Evolutionary conservation across 2,888 invertebrate genomes (phyloP), one percentile per base, ranked within the genome.

Genomic region (Lycia hirtaria): DNA sequence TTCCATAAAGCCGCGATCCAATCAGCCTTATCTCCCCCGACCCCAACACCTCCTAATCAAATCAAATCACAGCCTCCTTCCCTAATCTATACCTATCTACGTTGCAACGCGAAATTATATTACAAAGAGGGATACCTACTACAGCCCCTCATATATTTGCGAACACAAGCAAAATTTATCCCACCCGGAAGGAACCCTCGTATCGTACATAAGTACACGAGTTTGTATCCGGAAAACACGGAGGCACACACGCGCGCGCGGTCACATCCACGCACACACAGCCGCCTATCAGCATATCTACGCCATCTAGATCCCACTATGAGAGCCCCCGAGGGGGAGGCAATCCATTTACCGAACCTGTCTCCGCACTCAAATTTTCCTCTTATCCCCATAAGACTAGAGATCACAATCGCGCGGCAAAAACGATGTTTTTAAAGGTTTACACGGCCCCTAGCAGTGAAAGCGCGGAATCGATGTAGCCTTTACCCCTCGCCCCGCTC

Each of bases 381-480:
- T 83, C 85, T 83, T 89, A 85, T 79, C 77, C 73, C 65, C 78
- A 81, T 83, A 80, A 79, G 78, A 73, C 80, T 88, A 91, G 81
- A 90, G 90, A 90, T 91, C 83, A 89, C 84, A 88, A 91, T 91
- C 89, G 91, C 78, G 76, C 79, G 81, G 88, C 89, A 82, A 81
- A 81, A 81, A 81, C 80, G 80, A 82, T 88, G 87, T 89, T 90
- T 90, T 92, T 89, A 91, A 89, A 92, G 91, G 91, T 91, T 92
- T 92, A 91, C 91, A 89, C 88, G 90, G 92, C 90, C 91, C 92
- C 91, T 88, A 88, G 89, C 91, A 91, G 90, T 91, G 91, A 92
- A 92, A 92, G 92, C 91, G 90, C 91, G 90, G 89, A 91, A 92
- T 92, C 92, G 92, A 92, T 92, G 92, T 91, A 91, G 91, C 91